phyloP scores from a whole-genome alignment of 2,888 invertebrate species.

The Tenthredo mesomela region DNA sequence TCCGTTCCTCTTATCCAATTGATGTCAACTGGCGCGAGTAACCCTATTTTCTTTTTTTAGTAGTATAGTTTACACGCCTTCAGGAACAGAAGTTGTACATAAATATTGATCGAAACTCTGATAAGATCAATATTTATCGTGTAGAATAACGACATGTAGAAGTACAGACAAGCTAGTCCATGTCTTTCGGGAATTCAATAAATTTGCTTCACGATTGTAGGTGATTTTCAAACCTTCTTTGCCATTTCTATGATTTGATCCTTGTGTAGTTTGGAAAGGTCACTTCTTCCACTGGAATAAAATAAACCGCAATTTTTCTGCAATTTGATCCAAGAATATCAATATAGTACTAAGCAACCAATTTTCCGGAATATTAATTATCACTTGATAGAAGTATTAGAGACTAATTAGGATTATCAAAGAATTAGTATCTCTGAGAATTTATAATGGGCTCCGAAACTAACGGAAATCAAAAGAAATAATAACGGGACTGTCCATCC shows the following conservation, averaged over 20 bases:
- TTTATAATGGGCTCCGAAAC: too few species aligned
- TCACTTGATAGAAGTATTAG: neutral
- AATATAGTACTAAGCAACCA: too few species aligned
- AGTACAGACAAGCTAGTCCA: neutral
- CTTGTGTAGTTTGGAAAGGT: neutral
- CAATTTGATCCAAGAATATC: neutral
- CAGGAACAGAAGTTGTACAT: neutral
- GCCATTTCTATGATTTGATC: neutral
- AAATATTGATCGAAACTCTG: neutral
- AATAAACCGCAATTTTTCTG: neutral
- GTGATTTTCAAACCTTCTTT: neutral
- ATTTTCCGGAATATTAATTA: neutral
- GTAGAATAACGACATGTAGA: neutral
- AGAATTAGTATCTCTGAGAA: neutral
- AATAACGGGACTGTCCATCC: too few species aligned
- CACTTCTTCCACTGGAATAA: neutral
- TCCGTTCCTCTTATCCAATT: conserved; percentile 27
- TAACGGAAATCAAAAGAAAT: too few species aligned
- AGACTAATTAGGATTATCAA: neutral
- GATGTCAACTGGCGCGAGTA: conserved; percentile 18
- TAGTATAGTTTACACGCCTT: neutral
- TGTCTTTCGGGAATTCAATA: neutral
- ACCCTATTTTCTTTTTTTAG: too few species aligned
- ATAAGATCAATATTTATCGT: neutral
- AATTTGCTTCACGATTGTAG: neutral